These are phyloP conservation scores for Cuculus canorus DNA, from an alignment of 2,797 vertebrate genomes.

Conservation along the genomic window DNA sequence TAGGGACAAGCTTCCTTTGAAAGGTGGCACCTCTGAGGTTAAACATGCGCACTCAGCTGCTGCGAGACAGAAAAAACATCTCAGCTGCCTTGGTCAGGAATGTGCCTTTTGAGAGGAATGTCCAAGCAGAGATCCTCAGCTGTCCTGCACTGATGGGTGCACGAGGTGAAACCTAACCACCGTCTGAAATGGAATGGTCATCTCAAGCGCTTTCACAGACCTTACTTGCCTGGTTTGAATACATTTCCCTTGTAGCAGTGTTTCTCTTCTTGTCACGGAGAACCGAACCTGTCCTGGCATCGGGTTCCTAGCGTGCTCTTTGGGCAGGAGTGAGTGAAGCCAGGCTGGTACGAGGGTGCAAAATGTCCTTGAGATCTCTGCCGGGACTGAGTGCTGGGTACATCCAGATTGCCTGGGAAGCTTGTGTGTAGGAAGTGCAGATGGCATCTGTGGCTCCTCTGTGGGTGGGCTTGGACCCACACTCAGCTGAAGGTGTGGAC, in stretches of 20 bases:
- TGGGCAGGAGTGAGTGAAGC: background rate
- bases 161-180: background rate
- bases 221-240: background rate
- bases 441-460: background rate
- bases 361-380: background rate
- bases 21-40: background rate
- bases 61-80: no score
- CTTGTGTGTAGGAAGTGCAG: background rate
- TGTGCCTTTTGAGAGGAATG: no score
- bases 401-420: background rate
- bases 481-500: accelerated
- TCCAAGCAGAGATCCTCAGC: background rate
- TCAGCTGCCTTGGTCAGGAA: background rate
- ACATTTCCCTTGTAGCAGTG: background rate
- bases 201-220: background rate
- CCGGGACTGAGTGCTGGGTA: background rate
- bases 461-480: background rate
- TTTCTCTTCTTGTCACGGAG: background rate
- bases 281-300: background rate
- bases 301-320: accelerated
- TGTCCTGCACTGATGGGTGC: background rate
- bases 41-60: no score
- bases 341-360: accelerated
- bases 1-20: background rate
- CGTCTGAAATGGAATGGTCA: background rate